Percentiles rank a stretch among this genome's conserved stretches.
phyloP scores from a whole-genome alignment of 2,888 invertebrate genomes.

The Onthophagus sagittarius region DNA sequence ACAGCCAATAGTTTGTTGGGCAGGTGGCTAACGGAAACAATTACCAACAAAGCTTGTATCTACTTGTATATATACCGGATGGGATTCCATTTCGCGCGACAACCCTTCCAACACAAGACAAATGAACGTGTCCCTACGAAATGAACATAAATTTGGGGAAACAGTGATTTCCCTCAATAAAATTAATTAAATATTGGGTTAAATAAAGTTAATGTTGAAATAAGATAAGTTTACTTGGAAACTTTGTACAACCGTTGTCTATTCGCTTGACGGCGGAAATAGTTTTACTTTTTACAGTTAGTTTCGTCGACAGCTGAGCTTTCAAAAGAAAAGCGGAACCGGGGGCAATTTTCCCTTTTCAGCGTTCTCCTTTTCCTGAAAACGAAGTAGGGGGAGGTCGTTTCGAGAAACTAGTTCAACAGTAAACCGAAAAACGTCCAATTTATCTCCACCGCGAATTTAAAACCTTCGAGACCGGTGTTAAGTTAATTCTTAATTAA shows the following conservation, averaged over 20 bases:
- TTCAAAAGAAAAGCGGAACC: neutral
- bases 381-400: neutral
- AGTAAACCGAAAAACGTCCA: constrained; percentile 12
- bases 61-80: neutral
- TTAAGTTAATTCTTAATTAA: constrained; percentile 37
- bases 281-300: neutral
- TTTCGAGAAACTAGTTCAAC: neutral
- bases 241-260: neutral
- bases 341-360: neutral
- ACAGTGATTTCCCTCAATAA: no score
- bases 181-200: neutral
- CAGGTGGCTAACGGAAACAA: neutral
- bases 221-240: neutral
- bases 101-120: no score
- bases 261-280: neutral
- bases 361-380: neutral
- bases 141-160: no score
- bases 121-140: no score
- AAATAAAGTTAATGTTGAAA: neutral
- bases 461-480: constrained; percentile 27
- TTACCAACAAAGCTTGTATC: neutral
- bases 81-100: no score
- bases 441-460: constrained; percentile 30
- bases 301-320: neutral
- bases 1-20: neutral